Percentiles rank a stretch among this genome's conserved stretches.
These are phyloP conservation scores for Alviniconcha marisindica DNA, from an alignment of 1,140 invertebrate species.

Conservation along the genomic window DNA sequence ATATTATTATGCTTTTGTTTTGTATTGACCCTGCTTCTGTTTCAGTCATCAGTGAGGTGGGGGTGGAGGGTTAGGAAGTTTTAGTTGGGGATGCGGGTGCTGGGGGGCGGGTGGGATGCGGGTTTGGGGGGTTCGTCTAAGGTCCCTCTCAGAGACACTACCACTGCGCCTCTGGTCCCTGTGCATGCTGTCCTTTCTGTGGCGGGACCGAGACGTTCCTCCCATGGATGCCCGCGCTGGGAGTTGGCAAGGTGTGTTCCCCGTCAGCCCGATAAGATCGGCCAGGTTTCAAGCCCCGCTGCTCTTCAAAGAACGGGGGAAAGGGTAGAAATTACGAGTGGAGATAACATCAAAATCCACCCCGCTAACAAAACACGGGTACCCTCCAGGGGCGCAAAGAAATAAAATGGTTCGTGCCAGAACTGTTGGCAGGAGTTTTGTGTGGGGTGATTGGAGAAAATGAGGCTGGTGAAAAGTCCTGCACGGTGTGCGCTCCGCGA, in stretches of 20 bases:
- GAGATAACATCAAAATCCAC: constrained; percentile 25
- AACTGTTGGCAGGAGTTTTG: neutral
- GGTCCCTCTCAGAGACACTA: neutral
- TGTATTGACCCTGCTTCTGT: too few species aligned
- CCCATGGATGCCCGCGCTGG: neutral
- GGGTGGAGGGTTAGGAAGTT: too few species aligned
- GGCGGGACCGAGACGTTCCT: neutral
- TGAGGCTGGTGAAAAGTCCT: neutral
- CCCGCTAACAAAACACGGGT: neutral
- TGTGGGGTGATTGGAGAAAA: neutral
- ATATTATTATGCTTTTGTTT: too few species aligned
- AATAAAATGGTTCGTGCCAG: neutral
- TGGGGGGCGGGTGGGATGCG: too few species aligned
- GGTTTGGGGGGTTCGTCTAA: too few species aligned
- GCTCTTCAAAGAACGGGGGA: neutral
- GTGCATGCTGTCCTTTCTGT: neutral
- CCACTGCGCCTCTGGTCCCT: too few species aligned
- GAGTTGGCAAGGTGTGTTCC: neutral
- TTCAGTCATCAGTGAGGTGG: too few species aligned
- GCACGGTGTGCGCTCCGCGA: neutral
- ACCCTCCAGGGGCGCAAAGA: neutral
- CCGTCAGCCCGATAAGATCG: neutral
- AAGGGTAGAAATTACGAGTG: constrained; percentile 12
- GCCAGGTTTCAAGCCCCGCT: neutral
- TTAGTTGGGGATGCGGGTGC: too few species aligned